These are phyloP conservation scores for Staurois parvus DNA, from an alignment of 2,797 vertebrate species.

Conservation along the genomic window DNA sequence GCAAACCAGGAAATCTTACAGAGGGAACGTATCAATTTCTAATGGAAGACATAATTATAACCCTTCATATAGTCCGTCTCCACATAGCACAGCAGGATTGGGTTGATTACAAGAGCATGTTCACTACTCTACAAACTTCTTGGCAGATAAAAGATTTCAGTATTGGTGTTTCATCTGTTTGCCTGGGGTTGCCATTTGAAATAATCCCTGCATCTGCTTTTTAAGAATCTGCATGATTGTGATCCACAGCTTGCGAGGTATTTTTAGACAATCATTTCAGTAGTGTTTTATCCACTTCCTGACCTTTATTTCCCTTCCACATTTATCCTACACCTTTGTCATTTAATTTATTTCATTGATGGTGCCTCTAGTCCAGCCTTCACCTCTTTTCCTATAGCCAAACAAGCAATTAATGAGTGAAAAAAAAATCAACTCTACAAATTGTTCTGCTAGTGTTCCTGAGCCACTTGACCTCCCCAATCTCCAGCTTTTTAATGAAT, in stretches of 20 bases:
- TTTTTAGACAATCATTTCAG: neutral
- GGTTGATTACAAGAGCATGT: no score
- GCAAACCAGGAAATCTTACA: no score
- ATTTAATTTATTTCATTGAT: neutral
- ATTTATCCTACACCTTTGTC: slow-evolving; percentile 8
- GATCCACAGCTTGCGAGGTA: neutral
- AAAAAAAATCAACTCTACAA: slow-evolving; percentile 35
- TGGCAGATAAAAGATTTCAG: no score
- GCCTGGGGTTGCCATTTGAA: no score
- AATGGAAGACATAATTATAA: no score
- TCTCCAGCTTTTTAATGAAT: slow-evolving; percentile 27
- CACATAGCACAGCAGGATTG: no score
- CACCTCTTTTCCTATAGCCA: neutral
- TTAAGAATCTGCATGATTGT: no score
- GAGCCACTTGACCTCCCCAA: slow-evolving; percentile 30
- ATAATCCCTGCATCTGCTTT: no score
- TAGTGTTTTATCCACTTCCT: neutral
- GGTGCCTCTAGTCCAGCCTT: neutral
- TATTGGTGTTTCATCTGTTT: no score
- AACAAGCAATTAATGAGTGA: slow-evolving; percentile 24
- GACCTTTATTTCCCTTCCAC: slow-evolving; percentile 6
- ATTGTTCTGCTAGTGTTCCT: slow-evolving; percentile 14
- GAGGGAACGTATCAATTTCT: no score
- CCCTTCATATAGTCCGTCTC: no score
- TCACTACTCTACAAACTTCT: no score